Conservation (phyloP, 2,113 vertebrate species). For the Brienomyrus brachyistius region DNA sequence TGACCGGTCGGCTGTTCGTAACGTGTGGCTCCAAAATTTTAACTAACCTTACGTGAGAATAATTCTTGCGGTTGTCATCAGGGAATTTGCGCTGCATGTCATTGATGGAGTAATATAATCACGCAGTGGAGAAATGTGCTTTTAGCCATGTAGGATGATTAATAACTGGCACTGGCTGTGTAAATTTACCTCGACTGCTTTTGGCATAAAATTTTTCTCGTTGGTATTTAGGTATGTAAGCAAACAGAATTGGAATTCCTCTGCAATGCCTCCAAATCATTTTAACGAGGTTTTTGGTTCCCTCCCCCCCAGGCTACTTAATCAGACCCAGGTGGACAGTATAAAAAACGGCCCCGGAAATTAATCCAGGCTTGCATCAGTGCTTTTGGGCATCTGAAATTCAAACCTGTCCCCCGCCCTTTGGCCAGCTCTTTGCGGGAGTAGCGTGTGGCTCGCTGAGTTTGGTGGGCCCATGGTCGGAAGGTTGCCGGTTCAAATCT, state of each 20-base stretch:
- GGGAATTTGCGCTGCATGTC: background rate
- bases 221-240: background rate
- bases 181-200: background rate
- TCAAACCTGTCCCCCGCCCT: background rate
- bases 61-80: background rate
- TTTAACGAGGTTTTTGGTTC: background rate
- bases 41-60: background rate
- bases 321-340: background rate
- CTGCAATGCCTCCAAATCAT: background rate
- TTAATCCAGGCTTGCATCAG: background rate
- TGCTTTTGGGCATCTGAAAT: background rate
- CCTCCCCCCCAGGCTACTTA: background rate
- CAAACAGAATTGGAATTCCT: background rate
- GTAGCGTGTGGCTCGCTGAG: background rate
- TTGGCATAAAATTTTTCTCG: background rate
- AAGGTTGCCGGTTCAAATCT: background rate
- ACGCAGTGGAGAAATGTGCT: background rate
- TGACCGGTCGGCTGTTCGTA: background rate
- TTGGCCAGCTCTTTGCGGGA: background rate
- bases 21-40: background rate
- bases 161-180: background rate
- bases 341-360: background rate
- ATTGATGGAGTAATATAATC: slow-evolving; percentile 1
- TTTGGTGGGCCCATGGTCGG: background rate
- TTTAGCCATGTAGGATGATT: background rate